Conservation (phyloP, 2,888 invertebrate genomes). For the Nomada fabriciana region DNA sequence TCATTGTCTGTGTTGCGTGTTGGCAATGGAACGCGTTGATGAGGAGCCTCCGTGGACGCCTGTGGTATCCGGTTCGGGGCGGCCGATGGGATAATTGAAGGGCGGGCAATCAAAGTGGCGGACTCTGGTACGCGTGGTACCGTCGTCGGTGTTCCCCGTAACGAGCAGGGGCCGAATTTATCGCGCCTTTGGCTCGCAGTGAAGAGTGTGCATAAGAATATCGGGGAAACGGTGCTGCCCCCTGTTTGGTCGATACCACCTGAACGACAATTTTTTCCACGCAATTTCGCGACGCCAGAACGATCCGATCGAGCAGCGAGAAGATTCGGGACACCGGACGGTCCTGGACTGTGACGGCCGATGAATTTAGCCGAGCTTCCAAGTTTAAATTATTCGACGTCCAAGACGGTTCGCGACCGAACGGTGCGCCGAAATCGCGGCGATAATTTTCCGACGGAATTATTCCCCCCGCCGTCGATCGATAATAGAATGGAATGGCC, state of each 20-base stretch:
- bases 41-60: conserved; percentile 23
- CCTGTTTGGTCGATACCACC: conserved; percentile 38
- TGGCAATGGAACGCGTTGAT: conserved; percentile 18
- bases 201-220: not conserved
- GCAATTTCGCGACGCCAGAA: not conserved
- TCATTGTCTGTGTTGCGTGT: conserved; percentile 24
- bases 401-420: not conserved
- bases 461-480: not conserved
- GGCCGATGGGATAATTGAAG: conserved; percentile 16
- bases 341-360: not conserved
- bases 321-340: not conserved
- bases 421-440: not conserved
- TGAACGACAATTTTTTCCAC: no score
- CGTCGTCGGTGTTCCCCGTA: no score
- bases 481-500: not conserved
- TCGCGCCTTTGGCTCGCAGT: not conserved
- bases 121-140: no score
- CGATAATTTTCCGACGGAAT: conserved; percentile 3
- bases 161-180: not conserved
- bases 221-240: conserved; percentile 19
- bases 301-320: not conserved
- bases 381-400: conserved; percentile 40
- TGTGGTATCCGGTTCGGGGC: not conserved
- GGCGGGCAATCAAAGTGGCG: not conserved
- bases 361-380: conserved; percentile 30